Base-by-base conservation (phyloP, 2,888 invertebrate genomes). In the Pedicia rivosa region DNA sequence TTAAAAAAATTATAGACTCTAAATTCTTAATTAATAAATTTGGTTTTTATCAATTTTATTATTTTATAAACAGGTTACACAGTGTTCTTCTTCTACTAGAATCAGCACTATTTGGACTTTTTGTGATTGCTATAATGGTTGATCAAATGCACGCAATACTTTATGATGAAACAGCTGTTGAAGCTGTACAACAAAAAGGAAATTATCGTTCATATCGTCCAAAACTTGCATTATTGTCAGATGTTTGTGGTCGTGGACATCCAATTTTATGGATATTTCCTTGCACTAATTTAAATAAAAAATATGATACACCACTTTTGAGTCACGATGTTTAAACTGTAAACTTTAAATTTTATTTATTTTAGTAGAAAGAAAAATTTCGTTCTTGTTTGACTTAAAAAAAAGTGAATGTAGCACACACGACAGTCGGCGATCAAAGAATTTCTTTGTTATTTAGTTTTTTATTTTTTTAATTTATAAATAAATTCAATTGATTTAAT, bases 91-190 rank as follows among this genome's bases (percentile, higher is more conserved):
- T 88, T 44, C 67, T 83, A 40, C 61, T 90, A 57, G 87, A 87
- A 57, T 77, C 81, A 40, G 70, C 79, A 6, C 62, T 91, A 17
- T 91, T 90, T 62, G 88, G 88, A 7, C 70, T 91, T 54, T 90
- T 90, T 59, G 87, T 87, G 12, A 67, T 80, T 39, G 84, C 83
- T 28, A 86, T 91, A 44, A 72, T 88, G 60, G 75, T 81, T 46
- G 87, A 87, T 64, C 83, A 88, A 61, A 64, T 88, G 45, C 78
- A 81, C 55, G 82, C 83, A 7, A 81, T 88, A 48, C 68, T 84
- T 43, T 72, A 74, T 39, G 87, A 88, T 52, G 84, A 87, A 59
- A 88, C 86, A 14, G 78, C 79, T 1, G 73, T 86, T 1, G 86
- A 88, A 54, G 76, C 80, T 48, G 68, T 81, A 27, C 75, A 78